Conservation (phyloP, 2,797 vertebrate genomes). For the Sebastes umbrosus region DNA sequence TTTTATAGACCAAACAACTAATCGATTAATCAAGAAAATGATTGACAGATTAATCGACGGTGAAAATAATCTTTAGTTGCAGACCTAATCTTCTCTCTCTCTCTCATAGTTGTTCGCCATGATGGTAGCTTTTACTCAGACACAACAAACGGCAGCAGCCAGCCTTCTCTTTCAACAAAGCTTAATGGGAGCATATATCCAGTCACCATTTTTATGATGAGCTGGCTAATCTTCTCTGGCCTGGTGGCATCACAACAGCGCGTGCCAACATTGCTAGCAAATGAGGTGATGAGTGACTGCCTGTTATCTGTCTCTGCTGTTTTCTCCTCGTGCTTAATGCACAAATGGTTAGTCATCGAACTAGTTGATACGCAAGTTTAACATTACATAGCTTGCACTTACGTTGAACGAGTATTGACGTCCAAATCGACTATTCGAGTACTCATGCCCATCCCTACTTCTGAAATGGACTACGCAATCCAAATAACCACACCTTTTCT, state of each 20-base stretch:
- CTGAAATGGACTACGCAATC: background rate
- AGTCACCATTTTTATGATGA: background rate
- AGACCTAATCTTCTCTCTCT: background rate
- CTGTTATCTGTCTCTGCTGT: background rate
- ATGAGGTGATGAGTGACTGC: background rate
- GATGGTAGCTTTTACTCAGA: background rate
- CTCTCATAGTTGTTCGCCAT: background rate
- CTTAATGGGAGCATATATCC: background rate
- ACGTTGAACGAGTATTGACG: background rate
- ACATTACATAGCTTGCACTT: background rate
- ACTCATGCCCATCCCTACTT: background rate
- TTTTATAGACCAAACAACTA: no score
- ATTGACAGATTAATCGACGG: no score
- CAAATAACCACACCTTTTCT: conserved; percentile 3
- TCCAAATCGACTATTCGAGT: no score
- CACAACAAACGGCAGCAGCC: background rate
- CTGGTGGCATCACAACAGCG: background rate
- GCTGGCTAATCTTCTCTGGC: background rate
- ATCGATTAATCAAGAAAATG: no score
- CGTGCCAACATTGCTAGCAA: background rate
- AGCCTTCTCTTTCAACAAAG: background rate
- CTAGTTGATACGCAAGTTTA: background rate
- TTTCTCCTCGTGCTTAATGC: background rate
- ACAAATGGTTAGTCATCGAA: background rate
- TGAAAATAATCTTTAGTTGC: no score